These are phyloP conservation scores for Sinocyclocheilus rhinocerous DNA, from an alignment of 2,113 vertebrate species.

Conservation along the genomic window DNA sequence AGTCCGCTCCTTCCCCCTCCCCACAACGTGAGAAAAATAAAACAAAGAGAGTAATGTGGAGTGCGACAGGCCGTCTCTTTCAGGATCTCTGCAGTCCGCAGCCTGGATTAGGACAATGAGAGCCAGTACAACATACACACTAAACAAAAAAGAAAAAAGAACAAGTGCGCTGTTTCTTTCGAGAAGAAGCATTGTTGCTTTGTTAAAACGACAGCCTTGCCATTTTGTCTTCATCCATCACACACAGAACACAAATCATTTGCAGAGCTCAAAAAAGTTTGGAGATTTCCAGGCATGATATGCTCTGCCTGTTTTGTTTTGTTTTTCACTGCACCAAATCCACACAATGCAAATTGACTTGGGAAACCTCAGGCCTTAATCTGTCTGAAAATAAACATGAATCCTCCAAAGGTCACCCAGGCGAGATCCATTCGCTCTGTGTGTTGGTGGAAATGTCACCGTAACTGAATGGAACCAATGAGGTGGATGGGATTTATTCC, in stretches of 20 bases:
- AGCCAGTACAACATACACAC: slow-evolving; percentile 32
- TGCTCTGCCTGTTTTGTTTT: not conserved
- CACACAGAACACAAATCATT: not conserved
- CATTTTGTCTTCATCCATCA: not conserved
- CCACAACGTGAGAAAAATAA: slow-evolving; percentile 46
- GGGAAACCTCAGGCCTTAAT: not conserved
- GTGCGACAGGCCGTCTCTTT: slow-evolving; percentile 36
- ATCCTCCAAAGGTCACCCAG: slow-evolving; percentile 27
- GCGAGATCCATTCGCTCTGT: not conserved
- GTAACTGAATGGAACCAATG: not conserved
- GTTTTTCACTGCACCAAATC: not conserved
- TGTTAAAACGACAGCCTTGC: slow-evolving; percentile 20
- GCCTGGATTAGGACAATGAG: slow-evolving; percentile 43
- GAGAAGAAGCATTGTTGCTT: slow-evolving; percentile 47
- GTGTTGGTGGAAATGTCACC: slow-evolving; percentile 27
- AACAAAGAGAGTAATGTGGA: slow-evolving; percentile 51
- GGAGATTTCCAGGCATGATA: not conserved
- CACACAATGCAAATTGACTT: not conserved
- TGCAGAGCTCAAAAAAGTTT: not conserved
- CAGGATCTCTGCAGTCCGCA: slow-evolving; percentile 29
- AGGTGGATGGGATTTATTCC: slow-evolving; percentile 18
- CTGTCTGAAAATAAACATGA: slow-evolving; percentile 8
- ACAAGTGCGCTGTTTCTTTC: slow-evolving; percentile 50
- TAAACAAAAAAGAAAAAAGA: slow-evolving; percentile 12
- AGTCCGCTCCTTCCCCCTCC: slow-evolving; percentile 17